Evolutionary conservation across 2,113 vertebrate species (phyloP).

Genomic region (Ptilorrhoa leucosticta): DNA sequence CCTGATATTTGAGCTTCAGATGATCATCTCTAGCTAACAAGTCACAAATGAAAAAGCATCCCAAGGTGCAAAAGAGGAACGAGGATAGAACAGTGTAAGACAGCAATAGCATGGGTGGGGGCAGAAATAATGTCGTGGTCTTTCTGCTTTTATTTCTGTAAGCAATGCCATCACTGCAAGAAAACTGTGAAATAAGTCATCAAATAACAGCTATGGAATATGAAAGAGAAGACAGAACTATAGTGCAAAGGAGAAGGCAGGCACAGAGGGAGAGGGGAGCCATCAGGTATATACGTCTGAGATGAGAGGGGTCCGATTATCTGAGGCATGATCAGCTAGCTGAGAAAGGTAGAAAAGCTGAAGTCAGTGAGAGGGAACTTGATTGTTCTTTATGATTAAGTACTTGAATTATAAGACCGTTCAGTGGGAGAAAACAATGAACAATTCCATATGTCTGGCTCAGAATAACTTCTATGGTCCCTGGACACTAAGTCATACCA

Average conservation of each 20-base stretch:
- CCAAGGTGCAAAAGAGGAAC: not conserved
- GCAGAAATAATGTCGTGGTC: not conserved
- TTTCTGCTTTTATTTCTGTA: not conserved
- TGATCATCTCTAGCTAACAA: not conserved
- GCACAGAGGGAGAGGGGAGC: not conserved
- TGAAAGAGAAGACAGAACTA: not conserved
- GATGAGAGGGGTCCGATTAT: not conserved
- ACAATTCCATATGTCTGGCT: conserved; percentile 14
- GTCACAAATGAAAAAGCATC: not conserved
- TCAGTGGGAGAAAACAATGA: conserved; percentile 46
- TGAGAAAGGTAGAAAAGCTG: not conserved
- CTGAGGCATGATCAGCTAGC: not conserved
- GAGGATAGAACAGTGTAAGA: not conserved
- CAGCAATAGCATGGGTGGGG: not conserved
- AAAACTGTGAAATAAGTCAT: not conserved
- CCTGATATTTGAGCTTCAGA: not conserved
- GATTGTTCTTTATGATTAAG: conserved; percentile 52
- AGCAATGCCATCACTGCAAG: not conserved
- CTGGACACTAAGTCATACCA: conserved; percentile 23
- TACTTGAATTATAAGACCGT: conserved; percentile 41
- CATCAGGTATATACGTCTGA: not conserved
- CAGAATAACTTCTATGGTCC: conserved; percentile 36
- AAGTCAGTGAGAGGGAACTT: not conserved
- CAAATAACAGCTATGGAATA: not conserved
- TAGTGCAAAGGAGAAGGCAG: not conserved